Evolutionary conservation across 2,888 invertebrate genomes (phyloP).

Genomic region (Chelonus formosanus): DNA sequence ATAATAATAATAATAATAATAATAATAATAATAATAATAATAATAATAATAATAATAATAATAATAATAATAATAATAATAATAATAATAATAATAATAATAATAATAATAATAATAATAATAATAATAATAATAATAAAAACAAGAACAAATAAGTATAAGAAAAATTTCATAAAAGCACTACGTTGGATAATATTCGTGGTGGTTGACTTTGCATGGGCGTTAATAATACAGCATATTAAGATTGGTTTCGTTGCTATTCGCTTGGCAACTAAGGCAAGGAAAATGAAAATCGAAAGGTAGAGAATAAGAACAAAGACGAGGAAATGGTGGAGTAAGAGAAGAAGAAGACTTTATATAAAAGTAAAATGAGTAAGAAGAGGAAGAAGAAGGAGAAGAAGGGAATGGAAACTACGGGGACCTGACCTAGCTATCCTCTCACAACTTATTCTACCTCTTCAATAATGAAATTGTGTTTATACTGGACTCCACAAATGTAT

Average conservation of each 20-base stretch:
- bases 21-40: too few species aligned
- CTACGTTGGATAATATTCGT: constrained; percentile 50
- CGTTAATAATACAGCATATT: constrained; percentile 60
- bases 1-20: too few species aligned
- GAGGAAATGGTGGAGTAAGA: not conserved
- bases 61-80: too few species aligned
- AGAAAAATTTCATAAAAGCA: not conserved
- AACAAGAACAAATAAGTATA: not conserved
- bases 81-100: too few species aligned
- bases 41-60: too few species aligned
- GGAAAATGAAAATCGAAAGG: constrained; percentile 33
- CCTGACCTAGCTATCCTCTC: constrained; percentile 53
- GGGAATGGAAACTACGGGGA: constrained; percentile 50
- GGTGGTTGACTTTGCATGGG: constrained; percentile 50
- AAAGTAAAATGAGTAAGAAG: constrained; percentile 1
- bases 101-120: too few species aligned
- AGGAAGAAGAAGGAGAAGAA: constrained; percentile 19
- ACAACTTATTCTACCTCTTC: constrained; percentile 46
- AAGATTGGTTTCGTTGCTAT: constrained; percentile 56
- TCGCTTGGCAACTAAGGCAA: constrained; percentile 34
- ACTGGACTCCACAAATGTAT: constrained; percentile 20
- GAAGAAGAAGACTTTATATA: not conserved
- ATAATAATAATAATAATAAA: too few species aligned
- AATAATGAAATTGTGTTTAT: constrained; percentile 34
- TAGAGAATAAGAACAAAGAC: constrained; percentile 4